Evolutionary conservation across 2,888 invertebrate genomes (phyloP).

Genomic region (Melipona bicolor): DNA sequence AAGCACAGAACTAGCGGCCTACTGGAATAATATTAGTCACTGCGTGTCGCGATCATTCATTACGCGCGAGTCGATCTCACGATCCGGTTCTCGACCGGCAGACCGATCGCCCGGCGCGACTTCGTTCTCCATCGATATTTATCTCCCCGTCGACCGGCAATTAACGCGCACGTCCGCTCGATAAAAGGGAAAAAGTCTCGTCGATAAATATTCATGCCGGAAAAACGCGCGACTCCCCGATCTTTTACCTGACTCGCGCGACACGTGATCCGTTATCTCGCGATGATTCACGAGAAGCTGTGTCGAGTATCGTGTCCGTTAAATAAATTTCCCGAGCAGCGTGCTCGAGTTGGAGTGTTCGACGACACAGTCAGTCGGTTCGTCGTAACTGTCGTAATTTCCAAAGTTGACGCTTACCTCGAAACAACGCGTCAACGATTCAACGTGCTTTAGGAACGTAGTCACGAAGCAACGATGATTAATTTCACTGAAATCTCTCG

Average conservation of each 20-base stretch:
- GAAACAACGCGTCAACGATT: neutral
- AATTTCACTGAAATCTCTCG: neutral
- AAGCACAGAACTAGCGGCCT: constrained; percentile 1
- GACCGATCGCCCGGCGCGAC: neutral
- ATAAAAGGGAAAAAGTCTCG: constrained; percentile 13
- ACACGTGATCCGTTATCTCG: constrained; percentile 50
- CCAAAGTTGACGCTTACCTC: neutral
- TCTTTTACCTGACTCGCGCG: constrained; percentile 26
- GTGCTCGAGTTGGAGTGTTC: neutral
- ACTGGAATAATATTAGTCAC: constrained; percentile 14
- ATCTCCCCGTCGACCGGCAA: neutral
- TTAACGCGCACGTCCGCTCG: constrained; percentile 14
- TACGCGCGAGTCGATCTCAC: constrained; percentile 6
- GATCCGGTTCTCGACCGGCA: constrained; percentile 16
- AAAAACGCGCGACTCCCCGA: constrained; percentile 54
- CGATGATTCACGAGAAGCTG: constrained; percentile 46
- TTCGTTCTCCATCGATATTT: constrained; percentile 21
- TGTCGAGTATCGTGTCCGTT: constrained; percentile 35
- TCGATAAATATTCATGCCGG: constrained; percentile 58
- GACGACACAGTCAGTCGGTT: too few species aligned
- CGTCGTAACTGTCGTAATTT: neutral
- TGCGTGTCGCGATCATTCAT: constrained; percentile 35
- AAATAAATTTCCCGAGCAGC: constrained; percentile 39
- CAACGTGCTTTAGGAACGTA: neutral
- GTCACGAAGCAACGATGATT: neutral